phyloP scores from a whole-genome alignment of 2,113 vertebrate species.

The Anguilla japonica region DNA sequence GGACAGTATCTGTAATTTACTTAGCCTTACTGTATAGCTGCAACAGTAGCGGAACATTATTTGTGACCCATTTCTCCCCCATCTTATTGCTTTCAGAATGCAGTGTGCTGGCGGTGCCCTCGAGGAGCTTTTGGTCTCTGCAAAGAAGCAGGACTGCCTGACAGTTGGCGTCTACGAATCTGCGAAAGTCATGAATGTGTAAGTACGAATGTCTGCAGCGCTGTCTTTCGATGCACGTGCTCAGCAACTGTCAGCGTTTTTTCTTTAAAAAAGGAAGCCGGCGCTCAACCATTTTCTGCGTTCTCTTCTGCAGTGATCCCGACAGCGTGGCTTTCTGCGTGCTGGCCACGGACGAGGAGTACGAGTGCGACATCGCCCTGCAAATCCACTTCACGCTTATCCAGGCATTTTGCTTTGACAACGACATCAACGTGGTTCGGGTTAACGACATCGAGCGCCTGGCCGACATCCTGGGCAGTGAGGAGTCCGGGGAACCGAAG shows the following conservation, averaged over 20 bases:
- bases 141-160: slow-evolving; percentile 87
- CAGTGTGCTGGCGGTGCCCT: slow-evolving; percentile 86
- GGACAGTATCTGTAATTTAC: not conserved
- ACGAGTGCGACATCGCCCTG: slow-evolving; percentile 91
- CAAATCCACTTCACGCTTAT: slow-evolving; percentile 99
- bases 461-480: slow-evolving; percentile 80
- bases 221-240: not conserved
- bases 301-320: slow-evolving; percentile 76
- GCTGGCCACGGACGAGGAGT: slow-evolving; percentile 88
- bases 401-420: slow-evolving; percentile 97
- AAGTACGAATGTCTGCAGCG: slow-evolving; percentile 64
- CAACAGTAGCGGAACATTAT: not conserved
- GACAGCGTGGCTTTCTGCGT: slow-evolving; percentile 94
- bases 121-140: slow-evolving; percentile 85
- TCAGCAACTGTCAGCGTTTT: not conserved
- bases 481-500: slow-evolving; percentile 78
- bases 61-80: not conserved
- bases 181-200: slow-evolving; percentile 97
- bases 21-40: slow-evolving; percentile 21
- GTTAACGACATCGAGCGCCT: slow-evolving; percentile 86
- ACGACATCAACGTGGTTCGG: slow-evolving; percentile 93
- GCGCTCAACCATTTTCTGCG: not conserved
- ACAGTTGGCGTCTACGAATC: slow-evolving; percentile 97
- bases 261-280: not conserved
- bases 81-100: slow-evolving; percentile 67